Conservation (phyloP, 2,888 invertebrate genomes). For the Heteromurus nitidus region DNA sequence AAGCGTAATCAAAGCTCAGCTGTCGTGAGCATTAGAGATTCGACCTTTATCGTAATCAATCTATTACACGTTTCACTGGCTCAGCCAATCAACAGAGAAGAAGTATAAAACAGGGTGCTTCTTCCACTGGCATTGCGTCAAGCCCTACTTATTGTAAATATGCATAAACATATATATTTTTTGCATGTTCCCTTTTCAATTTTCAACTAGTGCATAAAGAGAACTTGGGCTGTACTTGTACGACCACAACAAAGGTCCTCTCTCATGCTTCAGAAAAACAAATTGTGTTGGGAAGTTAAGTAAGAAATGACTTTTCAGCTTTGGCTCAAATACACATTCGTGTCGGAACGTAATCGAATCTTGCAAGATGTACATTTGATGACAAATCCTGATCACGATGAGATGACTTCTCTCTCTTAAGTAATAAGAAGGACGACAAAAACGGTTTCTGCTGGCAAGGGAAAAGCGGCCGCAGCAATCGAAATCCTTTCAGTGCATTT, state of each 20-base stretch:
- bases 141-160: neutral
- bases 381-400: neutral
- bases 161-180: neutral
- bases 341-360: too few relatives aligned
- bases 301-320: too few relatives aligned
- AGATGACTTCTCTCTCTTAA: too few relatives aligned
- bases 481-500: neutral
- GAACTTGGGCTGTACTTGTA: too few relatives aligned
- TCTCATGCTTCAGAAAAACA: neutral
- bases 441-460: neutral
- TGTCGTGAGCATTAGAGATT: neutral
- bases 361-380: too few relatives aligned
- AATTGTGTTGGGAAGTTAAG: too few relatives aligned
- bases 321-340: too few relatives aligned
- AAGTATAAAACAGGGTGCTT: neutral
- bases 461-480: too few relatives aligned
- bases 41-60: slow-evolving; percentile 13
- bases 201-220: neutral
- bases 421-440: neutral
- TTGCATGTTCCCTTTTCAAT: neutral
- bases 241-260: neutral
- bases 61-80: neutral
- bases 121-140: neutral
- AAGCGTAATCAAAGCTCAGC: neutral
- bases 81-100: neutral